Conservation (phyloP, 2,888 invertebrate genomes). For the Torymus aiolomorphi region DNA sequence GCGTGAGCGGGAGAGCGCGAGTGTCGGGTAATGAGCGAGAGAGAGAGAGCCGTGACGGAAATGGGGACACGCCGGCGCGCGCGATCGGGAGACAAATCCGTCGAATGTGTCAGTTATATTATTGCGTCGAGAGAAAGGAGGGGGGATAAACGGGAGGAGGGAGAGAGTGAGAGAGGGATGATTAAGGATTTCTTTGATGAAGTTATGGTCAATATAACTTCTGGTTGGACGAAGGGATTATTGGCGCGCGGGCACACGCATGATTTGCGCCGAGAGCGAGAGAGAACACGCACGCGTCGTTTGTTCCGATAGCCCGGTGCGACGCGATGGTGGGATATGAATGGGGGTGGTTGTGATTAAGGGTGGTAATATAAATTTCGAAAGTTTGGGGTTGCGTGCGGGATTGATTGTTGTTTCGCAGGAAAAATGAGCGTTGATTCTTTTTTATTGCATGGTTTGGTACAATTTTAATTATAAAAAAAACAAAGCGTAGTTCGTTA, state of each 20-base stretch:
- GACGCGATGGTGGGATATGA: not conserved
- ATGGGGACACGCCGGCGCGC: not conserved
- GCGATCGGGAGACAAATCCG: constrained; percentile 16
- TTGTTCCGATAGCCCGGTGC: constrained; percentile 4
- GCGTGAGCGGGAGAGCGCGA: constrained; percentile 3
- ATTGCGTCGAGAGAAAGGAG: not conserved
- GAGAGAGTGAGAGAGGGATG: not conserved
- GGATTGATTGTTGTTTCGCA: too few species aligned
- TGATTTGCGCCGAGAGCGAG: too few species aligned
- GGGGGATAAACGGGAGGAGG: not conserved
- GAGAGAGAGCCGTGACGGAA: constrained; percentile 6
- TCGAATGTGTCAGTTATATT: constrained; percentile 40
- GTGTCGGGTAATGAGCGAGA: constrained; percentile 26
- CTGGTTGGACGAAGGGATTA: constrained; percentile 5
- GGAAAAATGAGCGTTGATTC: too few species aligned
- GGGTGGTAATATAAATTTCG: too few species aligned
- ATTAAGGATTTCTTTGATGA: constrained; percentile 44
- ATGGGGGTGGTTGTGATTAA: too few species aligned
- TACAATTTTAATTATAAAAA: too few species aligned
- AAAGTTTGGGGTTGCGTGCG: too few species aligned
- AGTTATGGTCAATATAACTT: constrained; percentile 14
- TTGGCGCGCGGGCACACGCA: not conserved
- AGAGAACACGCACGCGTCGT: not conserved
- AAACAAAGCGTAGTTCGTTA: too few species aligned
- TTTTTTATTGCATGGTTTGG: too few species aligned